These are phyloP conservation scores for Sardinella longiceps DNA, from an alignment of 2,797 vertebrate genomes.

Conservation along the genomic window DNA sequence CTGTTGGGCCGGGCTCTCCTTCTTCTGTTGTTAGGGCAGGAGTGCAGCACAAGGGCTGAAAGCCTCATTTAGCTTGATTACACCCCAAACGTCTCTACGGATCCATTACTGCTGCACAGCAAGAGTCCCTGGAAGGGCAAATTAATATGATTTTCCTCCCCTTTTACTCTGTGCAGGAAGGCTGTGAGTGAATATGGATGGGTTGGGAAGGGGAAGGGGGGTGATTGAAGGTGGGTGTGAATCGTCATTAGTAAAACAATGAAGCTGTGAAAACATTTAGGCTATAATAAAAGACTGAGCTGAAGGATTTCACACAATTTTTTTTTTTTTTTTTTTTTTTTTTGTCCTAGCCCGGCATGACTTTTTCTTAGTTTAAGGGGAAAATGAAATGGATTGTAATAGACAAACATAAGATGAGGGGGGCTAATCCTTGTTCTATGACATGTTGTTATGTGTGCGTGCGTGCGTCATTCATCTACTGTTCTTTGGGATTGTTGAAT, in stretches of 20 bases:
- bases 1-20: neutral
- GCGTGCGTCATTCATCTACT: too few species aligned
- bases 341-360: neutral
- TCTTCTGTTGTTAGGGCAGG: constrained; percentile 62
- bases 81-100: constrained; percentile 55
- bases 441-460: too few species aligned
- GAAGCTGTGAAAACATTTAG: neutral
- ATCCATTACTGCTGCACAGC: constrained; percentile 61
- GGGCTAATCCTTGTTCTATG: neutral
- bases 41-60: constrained; percentile 53
- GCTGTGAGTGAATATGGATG: neutral
- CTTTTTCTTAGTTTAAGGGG: neutral
- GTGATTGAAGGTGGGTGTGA: neutral
- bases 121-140: constrained; percentile 63
- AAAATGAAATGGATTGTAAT: neutral
- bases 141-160: constrained; percentile 57
- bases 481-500: too few species aligned
- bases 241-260: neutral
- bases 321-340: neutral
- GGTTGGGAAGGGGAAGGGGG: too few species aligned
- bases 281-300: neutral
- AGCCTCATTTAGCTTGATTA: constrained; percentile 75
- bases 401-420: neutral
- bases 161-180: neutral
- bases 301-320: neutral